phyloP scores from a whole-genome alignment of 2,113 vertebrate genomes.

The Chaetops frenatus region DNA sequence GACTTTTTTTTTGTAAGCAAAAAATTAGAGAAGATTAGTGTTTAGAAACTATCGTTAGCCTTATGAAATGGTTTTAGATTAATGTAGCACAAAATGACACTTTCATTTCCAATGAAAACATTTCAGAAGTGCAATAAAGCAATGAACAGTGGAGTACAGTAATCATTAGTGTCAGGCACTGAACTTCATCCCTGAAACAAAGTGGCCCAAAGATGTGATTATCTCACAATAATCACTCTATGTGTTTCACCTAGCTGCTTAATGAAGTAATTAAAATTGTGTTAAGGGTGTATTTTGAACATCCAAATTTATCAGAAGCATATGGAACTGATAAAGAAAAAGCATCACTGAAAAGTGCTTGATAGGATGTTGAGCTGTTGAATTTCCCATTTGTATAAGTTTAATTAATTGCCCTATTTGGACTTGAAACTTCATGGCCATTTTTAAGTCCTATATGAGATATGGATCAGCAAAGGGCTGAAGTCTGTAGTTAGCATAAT shows the following conservation, averaged over 20 bases:
- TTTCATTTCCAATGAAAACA: neutral
- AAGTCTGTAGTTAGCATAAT: neutral
- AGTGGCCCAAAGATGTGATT: slow-evolving; percentile 23
- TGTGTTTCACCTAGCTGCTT: slow-evolving; percentile 4
- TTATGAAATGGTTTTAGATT: slow-evolving; percentile 3
- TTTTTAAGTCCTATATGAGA: neutral
- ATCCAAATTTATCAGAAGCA: neutral
- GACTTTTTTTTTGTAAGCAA: neutral
- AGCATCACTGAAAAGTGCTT: neutral
- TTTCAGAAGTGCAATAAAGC: slow-evolving; percentile 5
- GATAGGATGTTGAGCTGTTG: neutral
- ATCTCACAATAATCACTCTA: neutral
- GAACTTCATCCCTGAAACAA: slow-evolving; percentile 23
- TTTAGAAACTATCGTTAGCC: neutral
- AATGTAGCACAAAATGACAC: neutral
- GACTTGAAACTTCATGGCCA: neutral
- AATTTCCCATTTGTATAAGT: neutral
- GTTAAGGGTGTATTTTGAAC: neutral
- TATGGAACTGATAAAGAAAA: neutral
- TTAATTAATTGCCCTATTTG: neutral
- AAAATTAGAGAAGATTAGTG: neutral
- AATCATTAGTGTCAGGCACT: neutral
- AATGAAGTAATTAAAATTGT: slow-evolving; percentile 25
- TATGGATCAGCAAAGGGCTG: neutral
- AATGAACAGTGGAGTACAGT: neutral